These are phyloP conservation scores for Chiloscyllium plagiosum DNA, from an alignment of 2,113 vertebrate genomes.

Conservation along the genomic window DNA sequence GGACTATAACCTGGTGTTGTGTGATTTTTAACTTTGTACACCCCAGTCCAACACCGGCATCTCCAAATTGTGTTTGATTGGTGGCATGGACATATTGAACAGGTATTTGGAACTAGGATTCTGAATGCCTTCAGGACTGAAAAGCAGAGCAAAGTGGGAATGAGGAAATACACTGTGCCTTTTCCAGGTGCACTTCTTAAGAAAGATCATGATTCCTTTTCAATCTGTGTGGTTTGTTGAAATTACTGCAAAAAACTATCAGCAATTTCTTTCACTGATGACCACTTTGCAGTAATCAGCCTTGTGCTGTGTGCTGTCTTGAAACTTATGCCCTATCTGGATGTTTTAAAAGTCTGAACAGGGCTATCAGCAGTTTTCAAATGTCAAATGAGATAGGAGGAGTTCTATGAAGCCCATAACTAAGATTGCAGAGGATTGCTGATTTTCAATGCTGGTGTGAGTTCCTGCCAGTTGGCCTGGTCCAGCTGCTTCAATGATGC, in stretches of 20 bases:
- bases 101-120: not conserved
- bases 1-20: too few species aligned
- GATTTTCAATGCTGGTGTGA: not conserved
- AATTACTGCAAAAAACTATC: not conserved
- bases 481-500: not conserved
- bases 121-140: not conserved
- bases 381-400: not conserved
- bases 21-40: too few species aligned
- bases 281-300: not conserved
- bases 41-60: too few species aligned
- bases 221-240: not conserved
- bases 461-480: not conserved
- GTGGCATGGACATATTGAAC: not conserved
- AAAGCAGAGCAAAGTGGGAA: not conserved
- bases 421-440: not conserved
- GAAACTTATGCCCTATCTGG: not conserved
- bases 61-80: not conserved
- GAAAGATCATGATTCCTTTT: not conserved
- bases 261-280: not conserved
- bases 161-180: not conserved
- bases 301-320: not conserved
- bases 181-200: not conserved
- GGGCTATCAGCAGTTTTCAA: not conserved
- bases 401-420: not conserved
- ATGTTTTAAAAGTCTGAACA: not conserved